These are phyloP conservation scores for Galaxea fascicularis DNA, from an alignment of 92 coral and sea anemone species.

Conservation along the genomic window DNA sequence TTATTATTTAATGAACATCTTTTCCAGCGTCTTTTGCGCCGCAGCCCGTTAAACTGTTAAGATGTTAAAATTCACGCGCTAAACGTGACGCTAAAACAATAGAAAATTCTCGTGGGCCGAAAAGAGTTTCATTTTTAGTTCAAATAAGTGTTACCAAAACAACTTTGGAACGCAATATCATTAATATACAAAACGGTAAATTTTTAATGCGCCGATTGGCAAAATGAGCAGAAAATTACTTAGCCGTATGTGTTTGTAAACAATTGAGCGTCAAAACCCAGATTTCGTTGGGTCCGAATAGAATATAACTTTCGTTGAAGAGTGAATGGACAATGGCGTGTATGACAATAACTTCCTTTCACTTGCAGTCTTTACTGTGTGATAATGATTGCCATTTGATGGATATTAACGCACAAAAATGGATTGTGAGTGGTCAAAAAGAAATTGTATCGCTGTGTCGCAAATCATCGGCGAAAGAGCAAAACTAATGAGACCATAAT, in stretches of 20 bases:
- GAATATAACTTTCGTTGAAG: neutral
- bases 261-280: slow-evolving; percentile 25
- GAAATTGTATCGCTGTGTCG: slow-evolving; percentile 19
- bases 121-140: neutral
- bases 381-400: slow-evolving; percentile 28
- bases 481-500: slow-evolving; percentile 16
- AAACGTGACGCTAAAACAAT: slow-evolving; percentile 1
- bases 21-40: slow-evolving; percentile 22
- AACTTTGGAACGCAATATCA: neutral
- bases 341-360: slow-evolving; percentile 1
- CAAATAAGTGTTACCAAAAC: neutral
- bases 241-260: neutral
- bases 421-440: slow-evolving; percentile 23
- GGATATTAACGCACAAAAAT: slow-evolving; percentile 15
- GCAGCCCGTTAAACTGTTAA: neutral
- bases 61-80: neutral
- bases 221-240: slow-evolving; percentile 41
- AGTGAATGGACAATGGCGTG: neutral
- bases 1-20: slow-evolving; percentile 30
- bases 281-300: slow-evolving; percentile 20
- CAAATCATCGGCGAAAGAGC: slow-evolving; percentile 6
- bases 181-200: slow-evolving; percentile 14
- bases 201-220: slow-evolving; percentile 35
- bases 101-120: slow-evolving; percentile 5
- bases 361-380: neutral